Percentiles rank a stretch among this genome's conserved stretches.
phyloP scores from a whole-genome alignment of 2,797 vertebrate genomes.

The Dallia pectoralis region DNA sequence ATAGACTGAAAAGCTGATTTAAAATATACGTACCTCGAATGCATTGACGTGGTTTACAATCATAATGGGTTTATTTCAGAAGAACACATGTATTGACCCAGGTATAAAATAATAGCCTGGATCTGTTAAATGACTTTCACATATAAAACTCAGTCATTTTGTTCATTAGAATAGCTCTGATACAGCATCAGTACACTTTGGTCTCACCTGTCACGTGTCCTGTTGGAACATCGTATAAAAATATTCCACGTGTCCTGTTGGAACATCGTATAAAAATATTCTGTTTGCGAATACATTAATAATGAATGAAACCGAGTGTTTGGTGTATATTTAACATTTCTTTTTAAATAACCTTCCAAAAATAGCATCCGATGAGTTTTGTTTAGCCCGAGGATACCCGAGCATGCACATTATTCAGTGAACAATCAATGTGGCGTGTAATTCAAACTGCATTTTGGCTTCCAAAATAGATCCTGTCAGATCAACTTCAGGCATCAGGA shows the following conservation, averaged over 20 bases:
- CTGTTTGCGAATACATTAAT: slow-evolving; percentile 60
- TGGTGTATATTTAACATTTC: slow-evolving; percentile 63
- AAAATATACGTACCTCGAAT: neutral
- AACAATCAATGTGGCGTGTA: slow-evolving; percentile 73
- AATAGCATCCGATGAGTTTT: slow-evolving; percentile 70
- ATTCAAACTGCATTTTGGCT: slow-evolving; percentile 67
- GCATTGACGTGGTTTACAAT: neutral
- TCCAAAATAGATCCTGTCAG: slow-evolving; percentile 64
- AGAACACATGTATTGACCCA: neutral
- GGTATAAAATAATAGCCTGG: neutral
- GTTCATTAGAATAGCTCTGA: slow-evolving; percentile 15
- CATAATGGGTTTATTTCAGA: neutral
- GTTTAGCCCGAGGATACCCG: slow-evolving; percentile 70
- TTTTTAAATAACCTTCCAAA: slow-evolving; percentile 63
- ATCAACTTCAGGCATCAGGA: slow-evolving; percentile 69
- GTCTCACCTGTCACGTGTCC: slow-evolving; percentile 44
- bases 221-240: slow-evolving; percentile 48
- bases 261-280: slow-evolving; percentile 49
- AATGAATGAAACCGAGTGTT: slow-evolving; percentile 57
- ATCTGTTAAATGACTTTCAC: neutral
- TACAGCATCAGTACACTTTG: slow-evolving; percentile 18
- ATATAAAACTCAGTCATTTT: slow-evolving; percentile 6
- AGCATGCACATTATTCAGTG: slow-evolving; percentile 65
- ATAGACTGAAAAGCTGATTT: neutral
- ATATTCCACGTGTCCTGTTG: slow-evolving; percentile 42